Evolutionary conservation across 64 coral and sea anemone genomes (phyloP).

Genomic region (Exaiptasia diaphana): DNA sequence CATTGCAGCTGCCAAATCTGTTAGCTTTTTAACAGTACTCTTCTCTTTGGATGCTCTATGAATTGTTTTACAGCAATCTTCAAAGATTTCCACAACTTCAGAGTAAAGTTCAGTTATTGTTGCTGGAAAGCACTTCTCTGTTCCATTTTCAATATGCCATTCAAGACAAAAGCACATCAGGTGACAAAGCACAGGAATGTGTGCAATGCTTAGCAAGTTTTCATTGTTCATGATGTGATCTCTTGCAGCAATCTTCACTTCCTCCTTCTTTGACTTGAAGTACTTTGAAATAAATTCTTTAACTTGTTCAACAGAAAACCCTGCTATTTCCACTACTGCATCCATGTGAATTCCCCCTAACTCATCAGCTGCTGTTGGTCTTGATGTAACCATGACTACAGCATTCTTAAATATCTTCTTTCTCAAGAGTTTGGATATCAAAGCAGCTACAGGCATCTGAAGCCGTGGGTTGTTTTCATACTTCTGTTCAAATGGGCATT

Average conservation of each 20-base stretch:
- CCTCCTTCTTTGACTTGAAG: background rate
- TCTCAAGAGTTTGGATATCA: slow-evolving; percentile 11
- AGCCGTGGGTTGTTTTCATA: background rate
- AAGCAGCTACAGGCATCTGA: slow-evolving; percentile 6
- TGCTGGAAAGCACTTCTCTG: background rate
- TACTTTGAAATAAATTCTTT: slow-evolving; percentile 33
- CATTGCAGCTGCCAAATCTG: slow-evolving; percentile 7
- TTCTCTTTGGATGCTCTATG: background rate
- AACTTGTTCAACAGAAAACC: slow-evolving; percentile 2
- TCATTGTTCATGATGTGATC: slow-evolving; percentile 21
- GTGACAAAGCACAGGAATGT: slow-evolving; percentile 24
- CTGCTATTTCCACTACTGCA: slow-evolving; percentile 19
- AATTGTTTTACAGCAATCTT: background rate
- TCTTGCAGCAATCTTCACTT: background rate
- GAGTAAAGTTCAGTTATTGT: background rate
- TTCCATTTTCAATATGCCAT: background rate
- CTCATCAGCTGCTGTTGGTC: slow-evolving; percentile 3
- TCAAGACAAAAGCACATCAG: slow-evolving; percentile 21
- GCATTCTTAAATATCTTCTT: background rate
- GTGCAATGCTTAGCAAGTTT: slow-evolving; percentile 15
- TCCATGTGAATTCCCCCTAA: background rate
- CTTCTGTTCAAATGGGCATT: background rate
- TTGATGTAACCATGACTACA: slow-evolving; percentile 3
- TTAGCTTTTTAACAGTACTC: background rate
- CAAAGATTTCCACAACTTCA: slow-evolving; percentile 3